phyloP scores from a whole-genome alignment of 2,113 vertebrate species.

The Macrotus californicus region DNA sequence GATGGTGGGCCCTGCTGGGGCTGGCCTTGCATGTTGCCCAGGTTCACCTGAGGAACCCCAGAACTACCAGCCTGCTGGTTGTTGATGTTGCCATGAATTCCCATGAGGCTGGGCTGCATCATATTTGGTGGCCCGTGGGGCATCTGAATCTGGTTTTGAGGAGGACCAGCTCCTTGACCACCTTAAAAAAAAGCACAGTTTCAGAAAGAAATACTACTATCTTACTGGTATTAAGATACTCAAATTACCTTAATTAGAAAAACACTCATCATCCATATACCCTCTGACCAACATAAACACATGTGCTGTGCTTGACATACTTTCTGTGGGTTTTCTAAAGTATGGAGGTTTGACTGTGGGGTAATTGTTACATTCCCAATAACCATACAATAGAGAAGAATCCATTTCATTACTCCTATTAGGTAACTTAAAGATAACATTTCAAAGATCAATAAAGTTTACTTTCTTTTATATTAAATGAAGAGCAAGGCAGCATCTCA shows the following conservation, averaged over 20 bases:
- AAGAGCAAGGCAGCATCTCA: slow-evolving; percentile 32
- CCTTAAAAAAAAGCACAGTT: slow-evolving; percentile 66
- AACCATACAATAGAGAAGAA: slow-evolving; percentile 6
- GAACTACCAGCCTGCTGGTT: slow-evolving; percentile 84
- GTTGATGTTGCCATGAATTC: slow-evolving; percentile 90
- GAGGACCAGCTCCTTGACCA: slow-evolving; percentile 88
- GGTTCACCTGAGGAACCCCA: slow-evolving; percentile 84
- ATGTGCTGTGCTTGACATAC: background rate
- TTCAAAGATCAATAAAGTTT: slow-evolving; percentile 33
- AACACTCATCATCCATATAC: background rate
- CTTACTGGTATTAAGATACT: slow-evolving; percentile 33
- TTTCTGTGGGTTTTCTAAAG: slow-evolving; percentile 35
- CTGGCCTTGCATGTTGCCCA: slow-evolving; percentile 88
- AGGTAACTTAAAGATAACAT: slow-evolving; percentile 40
- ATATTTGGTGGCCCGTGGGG: slow-evolving; percentile 86
- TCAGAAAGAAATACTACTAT: slow-evolving; percentile 47
- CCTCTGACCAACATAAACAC: slow-evolving; percentile 32
- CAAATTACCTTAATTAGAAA: slow-evolving; percentile 35
- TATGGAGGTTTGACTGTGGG: background rate
- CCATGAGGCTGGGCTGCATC: slow-evolving; percentile 90
- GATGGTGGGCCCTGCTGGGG: slow-evolving; percentile 91
- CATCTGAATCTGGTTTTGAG: slow-evolving; percentile 91
- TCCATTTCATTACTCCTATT: slow-evolving; percentile 16
- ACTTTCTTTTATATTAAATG: slow-evolving; percentile 42
- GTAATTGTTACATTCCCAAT: background rate